Evolutionary conservation across 2,888 invertebrate species (phyloP), one percentile per base, ranked within the genome.

Genomic region (Strigamia maritima): DNA sequence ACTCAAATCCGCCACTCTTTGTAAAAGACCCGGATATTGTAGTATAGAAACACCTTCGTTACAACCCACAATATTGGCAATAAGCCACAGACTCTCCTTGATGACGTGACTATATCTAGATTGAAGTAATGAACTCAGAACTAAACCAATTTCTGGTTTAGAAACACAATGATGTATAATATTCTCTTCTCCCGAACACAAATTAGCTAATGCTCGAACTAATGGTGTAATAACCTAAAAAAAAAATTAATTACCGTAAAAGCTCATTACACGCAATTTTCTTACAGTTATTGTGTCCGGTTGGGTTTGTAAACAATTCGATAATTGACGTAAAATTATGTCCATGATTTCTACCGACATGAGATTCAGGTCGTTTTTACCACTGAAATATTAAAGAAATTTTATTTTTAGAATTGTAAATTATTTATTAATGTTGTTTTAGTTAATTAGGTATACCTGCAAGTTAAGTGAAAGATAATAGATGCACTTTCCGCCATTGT

Each of bases 51-150:
- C 12, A 14, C 70, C 70, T 26, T 28, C 7, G 0, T 2, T 10
- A 26, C 26, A 26, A 12, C 70, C 70, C 10, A 70, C 40, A 0
- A 80, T 38, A 40, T 80, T 80, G 12, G 24, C 31, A 19, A 80
- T 24, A 7, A 80, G 35, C 80, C 80, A 80, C 10, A 80, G 77
- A 24, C 77, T 77, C 31, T 80, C 80, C 38, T 80, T 79, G 2
- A 76, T 38, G 10, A 76, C 16, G n/a, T 76, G 76, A 24, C 7
- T 22, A 8, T 44, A 24, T 44, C 40, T 38, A n/a, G 44, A 76
- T n/a, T 76, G 22, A 6, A 80, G 24, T 35, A 77, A 77, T 28
- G 31, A 19, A 28, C 74, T 8, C 6, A 70, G 2, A 28, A 28
- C 16, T 14, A 28, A 26, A 6, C 28, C 28, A 14, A 26, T 6